Evolutionary conservation across 1,140 invertebrate genomes (phyloP).

Genomic region (Drosophila erecta): DNA sequence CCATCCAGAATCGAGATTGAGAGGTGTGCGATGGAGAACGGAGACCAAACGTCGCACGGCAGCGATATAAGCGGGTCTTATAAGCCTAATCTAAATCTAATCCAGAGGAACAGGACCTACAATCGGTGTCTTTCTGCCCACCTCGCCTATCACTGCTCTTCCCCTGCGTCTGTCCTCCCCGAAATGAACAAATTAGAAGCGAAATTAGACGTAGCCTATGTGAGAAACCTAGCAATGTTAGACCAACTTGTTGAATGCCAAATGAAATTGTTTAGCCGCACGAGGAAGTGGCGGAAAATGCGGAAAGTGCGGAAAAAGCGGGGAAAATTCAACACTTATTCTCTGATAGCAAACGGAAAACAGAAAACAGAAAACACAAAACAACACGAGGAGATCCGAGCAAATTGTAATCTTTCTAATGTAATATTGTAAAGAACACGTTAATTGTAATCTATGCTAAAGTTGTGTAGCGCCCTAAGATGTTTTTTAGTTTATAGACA

Average conservation of each 20-base stretch:
- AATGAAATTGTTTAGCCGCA: constrained; percentile 63
- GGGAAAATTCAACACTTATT: constrained; percentile 58
- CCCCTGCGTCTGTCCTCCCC: constrained; percentile 14
- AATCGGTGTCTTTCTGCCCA: constrained; percentile 27
- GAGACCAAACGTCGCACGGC: constrained; percentile 65
- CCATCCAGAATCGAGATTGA: constrained; percentile 19
- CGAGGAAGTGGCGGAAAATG: not conserved
- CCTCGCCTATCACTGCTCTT: constrained; percentile 45
- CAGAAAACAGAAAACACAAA: constrained; percentile 13
- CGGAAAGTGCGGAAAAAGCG: not conserved
- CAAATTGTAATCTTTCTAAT: constrained; percentile 45
- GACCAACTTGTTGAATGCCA: constrained; percentile 78
- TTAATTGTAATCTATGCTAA: constrained; percentile 68
- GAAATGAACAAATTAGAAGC: constrained; percentile 65
- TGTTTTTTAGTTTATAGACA: constrained; percentile 81
- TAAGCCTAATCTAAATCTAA: constrained; percentile 70
- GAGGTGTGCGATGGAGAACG: constrained; percentile 25
- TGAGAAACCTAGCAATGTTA: constrained; percentile 60
- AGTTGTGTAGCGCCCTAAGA: constrained; percentile 61
- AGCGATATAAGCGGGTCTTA: constrained; percentile 83
- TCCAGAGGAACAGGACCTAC: constrained; percentile 18
- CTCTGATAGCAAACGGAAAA: constrained; percentile 35
- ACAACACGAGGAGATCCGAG: constrained; percentile 12
- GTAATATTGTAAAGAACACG: constrained; percentile 56
- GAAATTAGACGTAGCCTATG: constrained; percentile 68